Base-by-base conservation (phyloP, 2,797 vertebrate genomes). In the Onychomys leucogaster region DNA sequence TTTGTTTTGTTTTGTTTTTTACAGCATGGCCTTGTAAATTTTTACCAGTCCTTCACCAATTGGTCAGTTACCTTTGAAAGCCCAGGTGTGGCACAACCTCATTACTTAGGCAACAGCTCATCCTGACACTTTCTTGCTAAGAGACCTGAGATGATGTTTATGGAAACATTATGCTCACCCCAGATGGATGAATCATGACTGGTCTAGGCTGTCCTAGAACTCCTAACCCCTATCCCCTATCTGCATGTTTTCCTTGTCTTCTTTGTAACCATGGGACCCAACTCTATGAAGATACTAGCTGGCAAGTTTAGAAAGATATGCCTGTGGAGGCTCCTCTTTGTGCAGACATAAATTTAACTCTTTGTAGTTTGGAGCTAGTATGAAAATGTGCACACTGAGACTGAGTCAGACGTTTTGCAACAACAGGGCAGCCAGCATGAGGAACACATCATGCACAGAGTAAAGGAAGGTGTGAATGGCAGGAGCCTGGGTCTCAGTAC, bases 71-170 rank as follows among this genome's bases (percentile, higher is more conserved):
- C 29, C 2, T 95, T 87, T 73, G 69, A 81, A 88, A 52, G 80
- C 41, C 43, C 75, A 73, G 25, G 46, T 46, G n/a, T 89, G 88
- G 32, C 29, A 88, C 34, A 78, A 21, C 69, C 11, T 57, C 65
- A 49, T 86, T 89, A 73, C 19, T 32, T 37, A 57, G 7, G 11
- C 59, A 73, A n/a, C n/a, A 71, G 46, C 37, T 63, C 63, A 77
- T 88, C 32, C 27, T 61, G 32, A 80, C 80, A 84, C 78, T 94
- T 87, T 65, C 69, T 95, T 94, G 71, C 87, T 89, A 76, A 46
- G 43, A 81, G 25, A 96, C 84, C 59, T 4, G n/a, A 92, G 52
- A 77, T 67, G 80, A 73, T 86, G 41, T 82, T 91, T 49, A 65
- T 93, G 63, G 61, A 57, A 94, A 75, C 9, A 59, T 34, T 17